Evolutionary conservation across 2,113 vertebrate species (phyloP).

Genomic region (Hippolais icterina): DNA sequence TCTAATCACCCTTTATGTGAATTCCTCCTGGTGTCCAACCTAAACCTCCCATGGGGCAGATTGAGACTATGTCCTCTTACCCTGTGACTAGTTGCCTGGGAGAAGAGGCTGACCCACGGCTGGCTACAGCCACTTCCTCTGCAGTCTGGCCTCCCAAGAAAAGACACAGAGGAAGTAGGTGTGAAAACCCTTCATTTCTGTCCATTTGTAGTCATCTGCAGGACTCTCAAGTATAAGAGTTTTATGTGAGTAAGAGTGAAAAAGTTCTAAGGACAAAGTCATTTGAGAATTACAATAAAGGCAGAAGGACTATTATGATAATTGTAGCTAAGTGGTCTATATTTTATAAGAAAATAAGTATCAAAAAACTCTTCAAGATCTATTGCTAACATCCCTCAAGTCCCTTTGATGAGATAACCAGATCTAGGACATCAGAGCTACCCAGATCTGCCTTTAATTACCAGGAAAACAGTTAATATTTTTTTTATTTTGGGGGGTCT

Average conservation of each 20-base stretch:
- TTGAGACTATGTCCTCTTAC: background rate
- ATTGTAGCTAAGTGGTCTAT: background rate
- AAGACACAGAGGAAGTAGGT: background rate
- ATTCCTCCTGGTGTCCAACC: background rate
- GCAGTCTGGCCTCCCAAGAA: background rate
- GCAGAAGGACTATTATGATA: background rate
- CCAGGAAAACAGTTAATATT: background rate
- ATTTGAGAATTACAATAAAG: background rate
- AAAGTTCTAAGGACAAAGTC: background rate
- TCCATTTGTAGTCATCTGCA: background rate
- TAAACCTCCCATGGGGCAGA: background rate
- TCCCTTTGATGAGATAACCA: background rate
- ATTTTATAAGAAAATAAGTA: background rate
- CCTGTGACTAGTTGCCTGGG: no score
- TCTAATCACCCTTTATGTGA: background rate
- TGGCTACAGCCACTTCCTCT: background rate
- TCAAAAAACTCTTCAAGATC: background rate
- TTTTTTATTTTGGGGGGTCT: background rate
- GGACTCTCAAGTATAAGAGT: background rate
- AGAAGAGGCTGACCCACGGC: accelerated
- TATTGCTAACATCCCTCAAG: background rate
- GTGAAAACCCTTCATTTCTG: background rate
- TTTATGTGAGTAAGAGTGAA: background rate
- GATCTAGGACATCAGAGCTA: background rate
- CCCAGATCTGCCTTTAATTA: background rate